Conservation (phyloP, 2,113 vertebrate genomes). For the Oncorhynchus nerka region DNA sequence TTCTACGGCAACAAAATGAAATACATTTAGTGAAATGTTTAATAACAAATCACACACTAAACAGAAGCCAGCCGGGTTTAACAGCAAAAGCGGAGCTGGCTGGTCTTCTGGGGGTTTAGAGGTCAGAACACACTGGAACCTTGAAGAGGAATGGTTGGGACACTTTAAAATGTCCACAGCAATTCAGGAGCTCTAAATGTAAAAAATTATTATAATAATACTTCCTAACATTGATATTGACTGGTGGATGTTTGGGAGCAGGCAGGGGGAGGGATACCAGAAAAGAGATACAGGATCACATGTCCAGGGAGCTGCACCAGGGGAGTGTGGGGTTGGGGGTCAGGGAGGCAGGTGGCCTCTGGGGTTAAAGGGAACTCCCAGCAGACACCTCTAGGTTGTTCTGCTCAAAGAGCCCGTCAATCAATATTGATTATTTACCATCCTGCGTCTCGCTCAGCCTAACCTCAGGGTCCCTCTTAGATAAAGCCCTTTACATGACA, state of each 20-base stretch:
- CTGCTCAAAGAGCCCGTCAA: constrained; percentile 68
- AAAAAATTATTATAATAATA: not conserved
- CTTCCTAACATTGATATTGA: too few relatives aligned
- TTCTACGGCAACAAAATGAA: constrained; percentile 8
- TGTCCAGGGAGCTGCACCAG: constrained; percentile 5
- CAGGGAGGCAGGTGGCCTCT: constrained; percentile 66
- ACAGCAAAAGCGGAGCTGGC: too few relatives aligned
- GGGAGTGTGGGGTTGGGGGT: constrained; percentile 56
- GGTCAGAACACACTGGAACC: too few relatives aligned
- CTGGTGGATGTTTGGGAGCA: not conserved
- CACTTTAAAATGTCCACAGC: not conserved
- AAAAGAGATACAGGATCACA: not conserved
- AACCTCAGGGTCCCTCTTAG: constrained; percentile 48
- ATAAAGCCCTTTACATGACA: constrained; percentile 78
- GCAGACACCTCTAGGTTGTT: constrained; percentile 54
- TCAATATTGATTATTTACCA: constrained; percentile 68
- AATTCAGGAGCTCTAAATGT: not conserved
- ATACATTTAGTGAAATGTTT: not conserved
- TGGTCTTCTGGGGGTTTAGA: too few relatives aligned
- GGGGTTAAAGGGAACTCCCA: constrained; percentile 64
- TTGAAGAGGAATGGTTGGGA: not conserved
- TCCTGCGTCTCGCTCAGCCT: constrained; percentile 38
- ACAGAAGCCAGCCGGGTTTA: too few relatives aligned
- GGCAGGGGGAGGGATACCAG: not conserved
- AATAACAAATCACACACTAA: constrained; percentile 9